A percentile compares a stretch with the other conserved stretches of the same genome.
phyloP scores from a whole-genome alignment of 23 tunicate genomes.

The Aplidium turbinatum region DNA sequence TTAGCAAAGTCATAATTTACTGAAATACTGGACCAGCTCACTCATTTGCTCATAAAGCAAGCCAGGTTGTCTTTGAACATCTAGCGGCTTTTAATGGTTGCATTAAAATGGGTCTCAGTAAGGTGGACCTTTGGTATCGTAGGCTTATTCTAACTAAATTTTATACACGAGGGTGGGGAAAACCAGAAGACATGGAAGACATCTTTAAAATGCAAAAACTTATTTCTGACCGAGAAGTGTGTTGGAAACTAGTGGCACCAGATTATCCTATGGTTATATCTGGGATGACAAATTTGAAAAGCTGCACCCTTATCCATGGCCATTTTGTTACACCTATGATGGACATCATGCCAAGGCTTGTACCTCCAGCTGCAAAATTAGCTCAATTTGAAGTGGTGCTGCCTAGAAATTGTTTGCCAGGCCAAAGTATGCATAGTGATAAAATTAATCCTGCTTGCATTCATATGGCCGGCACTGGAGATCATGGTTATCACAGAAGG shows the following conservation, averaged over 20 bases:
- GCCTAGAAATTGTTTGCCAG: constrained; percentile 24
- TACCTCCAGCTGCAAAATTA: constrained; percentile 52
- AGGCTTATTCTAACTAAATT: constrained; percentile 72
- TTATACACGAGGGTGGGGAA: constrained; percentile 95
- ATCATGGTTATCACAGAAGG: constrained; percentile 85
- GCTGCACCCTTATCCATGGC: constrained; percentile 56
- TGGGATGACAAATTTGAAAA: constrained; percentile 2
- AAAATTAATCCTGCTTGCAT: constrained; percentile 63
- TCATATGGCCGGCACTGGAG: constrained; percentile 98
- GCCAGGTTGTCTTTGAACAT: too few species aligned
- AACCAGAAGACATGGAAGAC: constrained; percentile 75
- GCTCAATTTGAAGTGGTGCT: constrained; percentile 82
- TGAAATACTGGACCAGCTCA: too few species aligned
- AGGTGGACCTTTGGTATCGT: constrained; percentile 72
- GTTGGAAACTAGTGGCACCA: constrained; percentile 43
- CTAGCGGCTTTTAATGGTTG: too few species aligned
- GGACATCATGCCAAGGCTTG: constrained; percentile 48
- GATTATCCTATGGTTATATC: constrained; percentile 42
- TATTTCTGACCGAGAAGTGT: constrained; percentile 58
- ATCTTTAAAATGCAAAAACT: constrained; percentile 64
- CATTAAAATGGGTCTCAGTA: constrained; percentile 48
- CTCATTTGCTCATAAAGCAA: too few species aligned
- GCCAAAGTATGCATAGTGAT: background rate
- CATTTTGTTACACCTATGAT: constrained; percentile 64
- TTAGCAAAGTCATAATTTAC: too few species aligned